These are phyloP conservation scores for Pyralis farinalis DNA, from an alignment of 2,888 invertebrate species.

Conservation along the genomic window DNA sequence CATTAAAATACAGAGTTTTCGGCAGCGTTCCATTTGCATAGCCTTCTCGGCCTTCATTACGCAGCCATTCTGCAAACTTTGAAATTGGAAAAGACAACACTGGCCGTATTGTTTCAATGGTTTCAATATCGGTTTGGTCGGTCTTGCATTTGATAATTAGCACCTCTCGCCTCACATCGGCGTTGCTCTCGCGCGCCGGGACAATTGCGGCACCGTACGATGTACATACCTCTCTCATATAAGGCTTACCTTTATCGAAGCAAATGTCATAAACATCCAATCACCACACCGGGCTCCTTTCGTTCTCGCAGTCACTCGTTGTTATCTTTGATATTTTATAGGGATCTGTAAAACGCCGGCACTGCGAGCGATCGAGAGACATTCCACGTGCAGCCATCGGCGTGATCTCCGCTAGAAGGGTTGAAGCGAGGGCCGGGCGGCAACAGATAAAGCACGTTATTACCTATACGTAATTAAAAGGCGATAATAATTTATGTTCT, in stretches of 20 bases:
- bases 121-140: constrained; percentile 73
- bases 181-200: constrained; percentile 28
- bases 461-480: constrained; percentile 64
- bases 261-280: constrained; percentile 72
- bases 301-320: constrained; percentile 62
- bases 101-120: constrained; percentile 76
- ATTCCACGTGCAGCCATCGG: constrained; percentile 56
- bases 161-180: constrained; percentile 61
- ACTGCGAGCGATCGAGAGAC: constrained; percentile 71
- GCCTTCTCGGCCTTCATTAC: constrained; percentile 75
- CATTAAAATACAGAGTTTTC: constrained; percentile 78
- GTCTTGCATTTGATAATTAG: constrained; percentile 79
- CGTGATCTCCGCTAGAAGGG: constrained; percentile 23
- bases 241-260: constrained; percentile 66
- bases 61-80: constrained; percentile 77
- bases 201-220: constrained; percentile 39
- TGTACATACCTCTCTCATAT: constrained; percentile 44
- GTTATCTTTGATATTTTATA: constrained; percentile 80
- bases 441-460: constrained; percentile 58
- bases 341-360: constrained; percentile 77
- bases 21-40: constrained; percentile 76
- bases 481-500: constrained; percentile 56
- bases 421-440: constrained; percentile 40
- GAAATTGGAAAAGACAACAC: constrained; percentile 77
- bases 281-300: constrained; percentile 57